Evolutionary conservation across 1,140 invertebrate genomes (phyloP).

Genomic region (Euura lappo): DNA sequence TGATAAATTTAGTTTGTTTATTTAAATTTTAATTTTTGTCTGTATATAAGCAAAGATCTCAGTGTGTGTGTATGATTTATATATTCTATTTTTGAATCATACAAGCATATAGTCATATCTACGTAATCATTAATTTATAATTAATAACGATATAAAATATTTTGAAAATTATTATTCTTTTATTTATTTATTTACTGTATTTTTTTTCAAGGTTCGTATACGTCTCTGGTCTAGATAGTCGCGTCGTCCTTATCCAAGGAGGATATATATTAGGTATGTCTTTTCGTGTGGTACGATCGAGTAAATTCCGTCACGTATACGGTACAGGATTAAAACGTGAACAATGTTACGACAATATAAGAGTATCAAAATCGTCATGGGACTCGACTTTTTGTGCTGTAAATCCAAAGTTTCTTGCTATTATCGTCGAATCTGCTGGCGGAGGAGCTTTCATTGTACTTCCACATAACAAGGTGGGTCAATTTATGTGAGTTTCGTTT

Average conservation of each 20-base stretch:
- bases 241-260: neutral
- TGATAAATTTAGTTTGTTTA: too few species aligned
- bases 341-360: slow-evolving; percentile 98
- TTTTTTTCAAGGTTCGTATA: too few species aligned
- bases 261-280: slow-evolving; percentile 70
- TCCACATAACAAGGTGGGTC: slow-evolving; percentile 90
- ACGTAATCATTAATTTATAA: too few species aligned
- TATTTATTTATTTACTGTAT: too few species aligned
- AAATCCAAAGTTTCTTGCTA: slow-evolving; percentile 98
- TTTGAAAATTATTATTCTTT: too few species aligned
- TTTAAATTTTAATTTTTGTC: too few species aligned
- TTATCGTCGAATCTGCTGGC: slow-evolving; percentile 98
- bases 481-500: slow-evolving; percentile 8
- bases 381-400: slow-evolving; percentile 99
- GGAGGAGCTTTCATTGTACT: slow-evolving; percentile 98
- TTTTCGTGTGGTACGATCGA: slow-evolving; percentile 93
- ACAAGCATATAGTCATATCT: too few species aligned
- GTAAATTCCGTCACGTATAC: slow-evolving; percentile 99
- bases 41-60: too few species aligned
- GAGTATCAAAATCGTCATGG: slow-evolving; percentile 98
- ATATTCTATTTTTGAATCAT: too few species aligned
- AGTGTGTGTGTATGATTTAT: too few species aligned
- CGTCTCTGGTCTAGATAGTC: too few species aligned
- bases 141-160: too few species aligned
- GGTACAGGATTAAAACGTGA: slow-evolving; percentile 95